These are phyloP conservation scores for Sigmodon hispidus DNA, from an alignment of 2,113 vertebrate species.

Conservation along the genomic window DNA sequence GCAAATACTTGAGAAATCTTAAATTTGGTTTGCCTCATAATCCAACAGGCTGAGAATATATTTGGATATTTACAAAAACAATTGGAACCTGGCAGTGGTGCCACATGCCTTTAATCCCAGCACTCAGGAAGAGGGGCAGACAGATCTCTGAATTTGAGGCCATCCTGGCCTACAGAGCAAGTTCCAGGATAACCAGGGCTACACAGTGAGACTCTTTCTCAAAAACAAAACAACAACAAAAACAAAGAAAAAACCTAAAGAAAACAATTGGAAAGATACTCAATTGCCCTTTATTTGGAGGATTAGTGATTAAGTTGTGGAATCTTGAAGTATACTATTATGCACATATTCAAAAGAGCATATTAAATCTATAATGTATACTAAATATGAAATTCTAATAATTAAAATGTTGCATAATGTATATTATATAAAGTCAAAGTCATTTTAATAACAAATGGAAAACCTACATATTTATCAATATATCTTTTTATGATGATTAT, in stretches of 20 bases:
- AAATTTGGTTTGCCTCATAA: neutral
- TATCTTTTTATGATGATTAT: neutral
- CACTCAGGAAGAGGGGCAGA: neutral
- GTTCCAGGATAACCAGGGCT: neutral
- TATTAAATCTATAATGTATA: neutral
- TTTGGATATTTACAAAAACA: neutral
- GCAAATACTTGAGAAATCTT: neutral
- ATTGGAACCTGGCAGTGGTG: neutral
- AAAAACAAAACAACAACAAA: too few species aligned
- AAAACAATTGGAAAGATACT: neutral
- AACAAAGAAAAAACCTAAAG: neutral
- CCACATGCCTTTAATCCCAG: neutral
- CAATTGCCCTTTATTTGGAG: neutral
- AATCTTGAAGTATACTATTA: neutral
- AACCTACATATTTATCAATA: neutral
- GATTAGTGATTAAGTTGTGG: neutral
- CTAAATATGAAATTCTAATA: neutral
- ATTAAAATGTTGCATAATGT: neutral
- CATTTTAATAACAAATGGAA: neutral
- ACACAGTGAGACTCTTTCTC: neutral
- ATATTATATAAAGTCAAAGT: neutral
- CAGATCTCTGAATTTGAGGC: neutral
- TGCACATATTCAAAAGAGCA: neutral
- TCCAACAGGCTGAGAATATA: neutral
- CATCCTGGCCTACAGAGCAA: neutral